A percentile compares a stretch with the other conserved stretches of the same genome.
Conservation (phyloP, 2,113 vertebrate genomes). For the Mesitornis unicolor region DNA sequence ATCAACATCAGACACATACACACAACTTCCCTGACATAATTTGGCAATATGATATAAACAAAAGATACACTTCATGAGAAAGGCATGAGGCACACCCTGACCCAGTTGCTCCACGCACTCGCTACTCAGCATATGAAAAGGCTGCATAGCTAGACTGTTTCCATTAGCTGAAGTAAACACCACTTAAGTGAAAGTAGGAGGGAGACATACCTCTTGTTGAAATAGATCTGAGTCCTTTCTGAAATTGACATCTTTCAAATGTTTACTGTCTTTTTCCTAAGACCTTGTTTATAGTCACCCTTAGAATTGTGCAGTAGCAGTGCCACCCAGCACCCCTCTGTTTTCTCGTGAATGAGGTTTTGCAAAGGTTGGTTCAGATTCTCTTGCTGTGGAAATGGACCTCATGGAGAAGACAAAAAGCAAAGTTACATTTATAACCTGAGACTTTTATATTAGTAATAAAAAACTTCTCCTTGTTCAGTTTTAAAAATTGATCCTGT, state of each 20-base stretch:
- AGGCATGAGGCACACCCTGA: conserved; percentile 43
- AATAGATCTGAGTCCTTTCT: not conserved
- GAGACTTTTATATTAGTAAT: not conserved
- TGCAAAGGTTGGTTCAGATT: not conserved
- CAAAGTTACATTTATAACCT: not conserved
- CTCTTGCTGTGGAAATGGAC: not conserved
- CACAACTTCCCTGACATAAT: conserved; percentile 1
- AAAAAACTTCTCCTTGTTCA: not conserved
- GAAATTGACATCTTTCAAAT: not conserved
- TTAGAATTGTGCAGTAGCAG: not conserved
- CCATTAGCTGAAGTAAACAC: conserved; percentile 44
- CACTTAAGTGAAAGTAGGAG: not conserved
- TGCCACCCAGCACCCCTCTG: not conserved
- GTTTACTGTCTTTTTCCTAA: not conserved
- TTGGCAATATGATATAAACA: not conserved
- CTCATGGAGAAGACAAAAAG: not conserved
- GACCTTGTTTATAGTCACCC: not conserved
- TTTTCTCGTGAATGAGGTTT: not conserved
- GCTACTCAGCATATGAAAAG: not conserved
- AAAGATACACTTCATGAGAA: conserved; percentile 15
- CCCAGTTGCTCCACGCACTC: not conserved
- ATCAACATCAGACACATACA: not conserved
- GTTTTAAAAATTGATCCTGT: not conserved
- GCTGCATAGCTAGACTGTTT: not conserved
- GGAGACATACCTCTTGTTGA: not conserved